Evolutionary conservation across 2,888 invertebrate species (phyloP), one percentile per base, ranked within the genome.

Genomic region (Brenthis daphne): DNA sequence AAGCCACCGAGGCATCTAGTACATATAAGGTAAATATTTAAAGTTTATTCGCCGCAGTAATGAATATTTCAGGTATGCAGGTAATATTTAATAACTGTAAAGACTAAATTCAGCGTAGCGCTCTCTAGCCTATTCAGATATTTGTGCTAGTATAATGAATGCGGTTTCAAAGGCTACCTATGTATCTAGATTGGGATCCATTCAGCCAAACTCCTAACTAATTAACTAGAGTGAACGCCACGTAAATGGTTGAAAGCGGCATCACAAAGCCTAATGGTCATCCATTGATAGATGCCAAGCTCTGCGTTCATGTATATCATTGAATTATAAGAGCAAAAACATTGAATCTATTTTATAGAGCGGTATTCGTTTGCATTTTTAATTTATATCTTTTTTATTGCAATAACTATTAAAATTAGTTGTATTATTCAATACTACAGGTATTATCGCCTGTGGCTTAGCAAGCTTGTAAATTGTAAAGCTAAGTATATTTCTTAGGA

Each of bases 181-280:
- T 51, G 60, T 60, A 61, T 65, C 50, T 33, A 61, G 63, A 68
- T 68, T 68, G 37, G 58, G 51, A 57, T 60, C 65, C 67, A 70
- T 70, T 68, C 67, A 70, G 24, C 67, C 37, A 47, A 51, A 58
- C 65, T 69, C 54, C 57, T 56, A 61, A 68, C 70, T 72, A 73
- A 73, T 73, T 72, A 73, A 69, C 67, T 60, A 65, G 72, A 74
- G 73, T 69, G 71, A 69, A 69, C 57, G 51, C 65, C 55, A 68
- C 64, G 57, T 61, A 64, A 71, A 57, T 66, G 64, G 65, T 64
- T 66, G 55, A 67, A 68, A 61, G 65, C 68, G 48, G 54, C 63
- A 43, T 54, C 55, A 69, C 69, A 71, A 71, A 71, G 71, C 60
- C 54, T 71, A 71, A 69, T 65, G 56, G 63, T 60, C 61, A 67